Conservation (phyloP, 2,888 invertebrate species). For the Graphium colonna region DNA sequence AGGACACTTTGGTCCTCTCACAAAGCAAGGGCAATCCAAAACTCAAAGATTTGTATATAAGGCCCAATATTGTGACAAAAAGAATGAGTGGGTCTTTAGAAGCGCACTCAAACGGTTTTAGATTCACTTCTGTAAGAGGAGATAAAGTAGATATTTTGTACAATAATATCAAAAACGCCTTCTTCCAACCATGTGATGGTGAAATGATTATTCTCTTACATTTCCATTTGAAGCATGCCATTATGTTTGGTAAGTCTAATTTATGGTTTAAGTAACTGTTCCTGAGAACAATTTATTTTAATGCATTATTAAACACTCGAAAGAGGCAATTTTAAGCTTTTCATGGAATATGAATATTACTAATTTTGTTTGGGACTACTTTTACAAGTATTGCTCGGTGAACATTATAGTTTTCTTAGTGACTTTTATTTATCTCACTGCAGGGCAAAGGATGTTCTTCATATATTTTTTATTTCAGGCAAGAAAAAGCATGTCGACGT, state of each 20-base stretch:
- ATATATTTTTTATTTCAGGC: constrained; percentile 50
- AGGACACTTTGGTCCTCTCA: constrained; percentile 95
- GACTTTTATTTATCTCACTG: too few species aligned
- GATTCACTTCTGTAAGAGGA: constrained; percentile 99
- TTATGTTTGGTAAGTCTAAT: constrained; percentile 92
- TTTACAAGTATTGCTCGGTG: too few species aligned
- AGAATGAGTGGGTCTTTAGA: constrained; percentile 96
- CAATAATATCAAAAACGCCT: constrained; percentile 99
- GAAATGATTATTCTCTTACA: constrained; percentile 99
- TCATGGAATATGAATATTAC: too few species aligned
- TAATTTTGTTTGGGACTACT: too few species aligned
- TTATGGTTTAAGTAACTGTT: too few species aligned
- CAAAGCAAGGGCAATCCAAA: constrained; percentile 98
- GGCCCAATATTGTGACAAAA: constrained; percentile 99
- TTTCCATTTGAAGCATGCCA: constrained; percentile 99
- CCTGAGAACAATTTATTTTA: too few species aligned
- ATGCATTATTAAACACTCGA: too few species aligned
- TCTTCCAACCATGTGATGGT: constrained; percentile 99
- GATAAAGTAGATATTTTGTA: constrained; percentile 97
- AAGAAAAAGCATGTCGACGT: constrained; percentile 99
- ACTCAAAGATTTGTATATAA: constrained; percentile 97
- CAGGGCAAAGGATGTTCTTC: too few species aligned
- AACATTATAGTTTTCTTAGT: too few species aligned
- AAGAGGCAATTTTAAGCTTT: too few species aligned
- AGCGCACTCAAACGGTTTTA: constrained; percentile 97